Percentiles rank a stretch among this genome's conserved stretches.
Evolutionary conservation across 2,888 invertebrate species (phyloP).

Genomic region (Epiblema foenella): DNA sequence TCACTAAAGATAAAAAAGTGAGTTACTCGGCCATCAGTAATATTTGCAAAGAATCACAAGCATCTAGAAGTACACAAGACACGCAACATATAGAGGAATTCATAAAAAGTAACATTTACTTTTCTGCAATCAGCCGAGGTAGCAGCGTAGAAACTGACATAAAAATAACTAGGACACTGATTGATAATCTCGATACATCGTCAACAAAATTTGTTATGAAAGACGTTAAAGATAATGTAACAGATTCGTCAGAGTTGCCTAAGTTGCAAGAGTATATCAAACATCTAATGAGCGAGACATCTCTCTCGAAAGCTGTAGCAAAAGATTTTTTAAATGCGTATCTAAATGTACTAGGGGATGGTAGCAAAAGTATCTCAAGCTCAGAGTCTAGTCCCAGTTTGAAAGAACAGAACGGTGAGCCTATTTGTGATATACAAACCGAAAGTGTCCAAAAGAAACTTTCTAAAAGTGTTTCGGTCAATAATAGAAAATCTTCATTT

Average conservation of each 20-base stretch:
- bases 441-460: constrained; percentile 63
- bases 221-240: constrained; percentile 53
- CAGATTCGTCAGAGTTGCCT: constrained; percentile 63
- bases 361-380: constrained; percentile 52
- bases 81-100: constrained; percentile 70
- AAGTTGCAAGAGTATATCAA: constrained; percentile 70
- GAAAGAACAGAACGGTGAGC: constrained; percentile 43
- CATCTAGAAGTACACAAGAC: constrained; percentile 49
- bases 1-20: constrained; percentile 64
- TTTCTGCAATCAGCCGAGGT: constrained; percentile 60
- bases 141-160: constrained; percentile 66
- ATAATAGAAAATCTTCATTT: constrained; percentile 43
- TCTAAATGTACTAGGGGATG: constrained; percentile 63
- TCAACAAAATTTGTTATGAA: constrained; percentile 49
- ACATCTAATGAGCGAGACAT: constrained; percentile 66
- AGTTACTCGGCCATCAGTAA: constrained; percentile 54
- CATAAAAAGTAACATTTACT: constrained; percentile 71
- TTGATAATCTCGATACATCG: constrained; percentile 61
- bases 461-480: constrained; percentile 62
- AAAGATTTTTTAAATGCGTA: constrained; percentile 70
- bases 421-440: constrained; percentile 61
- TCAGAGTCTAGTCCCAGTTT: constrained; percentile 58
- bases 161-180: constrained; percentile 65
- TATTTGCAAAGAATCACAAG: constrained; percentile 64
- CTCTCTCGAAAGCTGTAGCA: constrained; percentile 63